Base-by-base conservation (phyloP, 2,797 vertebrate species). In the Lophius americanus region DNA sequence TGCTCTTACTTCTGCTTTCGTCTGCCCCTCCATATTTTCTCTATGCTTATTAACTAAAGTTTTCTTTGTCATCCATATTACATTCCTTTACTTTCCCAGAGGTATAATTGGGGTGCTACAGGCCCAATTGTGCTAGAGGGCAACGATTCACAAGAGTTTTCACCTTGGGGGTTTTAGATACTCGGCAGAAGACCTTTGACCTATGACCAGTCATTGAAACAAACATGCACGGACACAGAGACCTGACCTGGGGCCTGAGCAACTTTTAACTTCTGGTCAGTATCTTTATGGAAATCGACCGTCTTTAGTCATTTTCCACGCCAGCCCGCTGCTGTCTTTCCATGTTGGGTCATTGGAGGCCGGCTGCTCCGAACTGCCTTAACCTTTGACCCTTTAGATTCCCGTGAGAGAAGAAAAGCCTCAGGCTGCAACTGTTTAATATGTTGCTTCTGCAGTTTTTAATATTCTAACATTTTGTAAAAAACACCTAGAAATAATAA, bases 381-480 rank as follows among this genome's bases (percentile, higher is more conserved):
- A 55, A 85, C 81, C 84, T 85, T 76, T 88, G 78, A 78, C 74
- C 68, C 43, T 32, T 4, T 55, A 67, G 83, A 91, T 84, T 88
- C 78, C 63, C 76, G 67, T 47, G 43, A 59, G 35, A 39, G 33
- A 64, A 63, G 57, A 60, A 7, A 42, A 69, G 55, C 85, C 69
- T 66, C 42, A 49, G 77, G 83, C 65, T 55, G 44, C 23, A 64
- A 59, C 13, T 54, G 57, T 50, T 32, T 50, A 48, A 70, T 51
- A 37, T 76, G 56, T 67, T 53, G 61, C 74, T 68, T 74, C 73
- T 64, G 73, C 46, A 41, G 59, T 84, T 83, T 81, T 60, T 64
- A 57, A 75, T 60, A 63, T 57, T 72, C 43, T 23, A 48, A 44
- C 32, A 37, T 5, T 48, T 56, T 5, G 0, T 32, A 9, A 4